Conservation (phyloP, 2,797 vertebrate genomes). For the Enteromius treurensis region DNA sequence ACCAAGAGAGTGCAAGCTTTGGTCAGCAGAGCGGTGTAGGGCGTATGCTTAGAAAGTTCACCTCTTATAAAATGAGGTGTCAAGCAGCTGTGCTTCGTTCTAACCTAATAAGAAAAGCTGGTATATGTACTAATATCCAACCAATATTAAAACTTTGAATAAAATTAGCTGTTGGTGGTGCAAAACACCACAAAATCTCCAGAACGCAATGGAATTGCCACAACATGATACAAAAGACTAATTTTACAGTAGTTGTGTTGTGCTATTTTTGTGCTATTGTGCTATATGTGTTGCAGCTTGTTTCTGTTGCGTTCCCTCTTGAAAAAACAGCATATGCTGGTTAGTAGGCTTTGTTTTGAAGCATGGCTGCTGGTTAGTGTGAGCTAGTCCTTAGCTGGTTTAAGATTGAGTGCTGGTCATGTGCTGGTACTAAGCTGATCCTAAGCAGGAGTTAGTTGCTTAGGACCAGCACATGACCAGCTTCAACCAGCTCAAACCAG, state of each 20-base stretch:
- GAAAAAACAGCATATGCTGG: too few species aligned
- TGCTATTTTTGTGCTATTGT: not conserved
- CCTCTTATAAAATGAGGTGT: conserved; percentile 25
- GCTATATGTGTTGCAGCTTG: too few species aligned
- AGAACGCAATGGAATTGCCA: not conserved
- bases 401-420: too few species aligned
- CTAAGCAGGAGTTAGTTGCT: too few species aligned
- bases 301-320: too few species aligned
- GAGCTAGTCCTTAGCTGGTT: too few species aligned
- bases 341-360: too few species aligned
- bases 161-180: not conserved
- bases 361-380: too few species aligned
- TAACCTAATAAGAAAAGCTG: conserved; percentile 20
- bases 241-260: not conserved
- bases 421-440: too few species aligned
- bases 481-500: too few species aligned
- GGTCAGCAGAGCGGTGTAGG: conserved; percentile 35
- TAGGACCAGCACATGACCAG: too few species aligned
- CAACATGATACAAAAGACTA: not conserved
- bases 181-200: not conserved
- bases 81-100: conserved; percentile 32
- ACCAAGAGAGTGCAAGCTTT: conserved; percentile 25
- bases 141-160: not conserved
- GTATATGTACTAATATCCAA: not conserved
- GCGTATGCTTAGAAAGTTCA: conserved; percentile 19